Conservation (phyloP, 2,888 invertebrate species). For the Trichogramma evanescens region DNA sequence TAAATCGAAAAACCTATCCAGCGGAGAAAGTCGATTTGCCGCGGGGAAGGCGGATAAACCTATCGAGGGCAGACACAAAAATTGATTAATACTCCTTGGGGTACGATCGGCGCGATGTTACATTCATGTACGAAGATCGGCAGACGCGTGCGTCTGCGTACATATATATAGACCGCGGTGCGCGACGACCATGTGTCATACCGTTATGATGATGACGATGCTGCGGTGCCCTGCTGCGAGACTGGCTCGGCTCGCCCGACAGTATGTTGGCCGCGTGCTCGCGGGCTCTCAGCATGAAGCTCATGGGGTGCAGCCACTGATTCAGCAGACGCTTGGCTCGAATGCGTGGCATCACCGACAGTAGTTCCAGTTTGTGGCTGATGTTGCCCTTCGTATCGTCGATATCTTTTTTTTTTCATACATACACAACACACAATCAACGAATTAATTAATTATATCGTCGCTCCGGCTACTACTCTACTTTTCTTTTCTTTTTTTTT, state of each 20-base stretch:
- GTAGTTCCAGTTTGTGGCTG: constrained; percentile 64
- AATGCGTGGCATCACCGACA: constrained; percentile 69
- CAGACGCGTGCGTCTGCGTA: too few relatives aligned
- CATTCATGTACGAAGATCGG: background rate
- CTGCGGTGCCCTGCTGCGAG: constrained; percentile 38
- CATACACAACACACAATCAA: constrained; percentile 25
- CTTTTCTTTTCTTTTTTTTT: background rate
- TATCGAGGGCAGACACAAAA: constrained; percentile 36
- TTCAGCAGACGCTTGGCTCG: constrained; percentile 71
- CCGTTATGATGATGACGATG: constrained; percentile 42
- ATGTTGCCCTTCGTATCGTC: constrained; percentile 55
- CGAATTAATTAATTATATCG: background rate
- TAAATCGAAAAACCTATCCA: constrained; percentile 78
- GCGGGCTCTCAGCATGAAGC: constrained; percentile 69
- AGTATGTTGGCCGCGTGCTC: constrained; percentile 76
- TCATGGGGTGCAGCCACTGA: constrained; percentile 70
- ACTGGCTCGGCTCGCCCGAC: constrained; percentile 56
- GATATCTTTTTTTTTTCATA: constrained; percentile 33
- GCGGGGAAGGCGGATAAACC: constrained; percentile 68
- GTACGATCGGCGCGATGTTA: background rate
- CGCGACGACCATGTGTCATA: constrained; percentile 14
- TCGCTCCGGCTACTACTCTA: background rate
- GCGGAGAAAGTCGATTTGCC: constrained; percentile 66
- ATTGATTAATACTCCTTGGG: background rate
- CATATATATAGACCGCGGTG: too few relatives aligned